Percentiles rank a stretch among this genome's conserved stretches.
These are phyloP conservation scores for Mastigias papua DNA, from an alignment of 30 jellyfish, hydroid and myxozoan species.

Conservation along the genomic window DNA sequence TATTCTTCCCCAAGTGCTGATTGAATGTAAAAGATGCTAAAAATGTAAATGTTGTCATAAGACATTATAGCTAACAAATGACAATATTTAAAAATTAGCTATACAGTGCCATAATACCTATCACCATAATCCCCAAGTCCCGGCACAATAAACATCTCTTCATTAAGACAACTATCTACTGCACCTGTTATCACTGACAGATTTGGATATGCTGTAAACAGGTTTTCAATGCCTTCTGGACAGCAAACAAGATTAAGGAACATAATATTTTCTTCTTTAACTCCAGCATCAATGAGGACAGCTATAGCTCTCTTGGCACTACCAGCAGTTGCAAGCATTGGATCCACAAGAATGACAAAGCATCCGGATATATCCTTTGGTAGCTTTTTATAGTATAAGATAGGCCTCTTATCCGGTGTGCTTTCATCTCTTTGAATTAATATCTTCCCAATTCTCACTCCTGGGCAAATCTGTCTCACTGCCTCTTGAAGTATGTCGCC, in stretches of 20 bases:
- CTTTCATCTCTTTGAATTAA: constrained; percentile 90
- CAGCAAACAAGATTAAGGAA: constrained; percentile 88
- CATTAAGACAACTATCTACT: constrained; percentile 77
- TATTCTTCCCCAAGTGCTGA: no score
- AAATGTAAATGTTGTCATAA: no score
- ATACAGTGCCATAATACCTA: constrained; percentile 87
- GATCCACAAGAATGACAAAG: constrained; percentile 89
- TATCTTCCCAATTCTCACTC: constrained; percentile 89
- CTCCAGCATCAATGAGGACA: constrained; percentile 93
- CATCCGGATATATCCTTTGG: constrained; percentile 89
- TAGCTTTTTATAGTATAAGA: constrained; percentile 80
- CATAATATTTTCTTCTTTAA: constrained; percentile 77
- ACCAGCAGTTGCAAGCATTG: constrained; percentile 97
- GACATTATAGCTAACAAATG: neutral
- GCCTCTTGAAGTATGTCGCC: constrained; percentile 97
- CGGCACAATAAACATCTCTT: constrained; percentile 86
- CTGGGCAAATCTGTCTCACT: constrained; percentile 87
- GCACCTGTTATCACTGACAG: constrained; percentile 88
- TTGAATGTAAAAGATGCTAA: no score
- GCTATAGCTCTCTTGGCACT: constrained; percentile 87
- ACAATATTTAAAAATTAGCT: neutral
- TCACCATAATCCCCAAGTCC: constrained; percentile 98
- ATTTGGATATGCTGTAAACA: constrained; percentile 69
- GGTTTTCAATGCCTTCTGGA: constrained; percentile 86
- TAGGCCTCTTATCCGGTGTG: constrained; percentile 78